Percentiles rank a stretch among this genome's conserved stretches.
Evolutionary conservation across 2,888 invertebrate genomes (phyloP).

Genomic region (Papilio elwesi): DNA sequence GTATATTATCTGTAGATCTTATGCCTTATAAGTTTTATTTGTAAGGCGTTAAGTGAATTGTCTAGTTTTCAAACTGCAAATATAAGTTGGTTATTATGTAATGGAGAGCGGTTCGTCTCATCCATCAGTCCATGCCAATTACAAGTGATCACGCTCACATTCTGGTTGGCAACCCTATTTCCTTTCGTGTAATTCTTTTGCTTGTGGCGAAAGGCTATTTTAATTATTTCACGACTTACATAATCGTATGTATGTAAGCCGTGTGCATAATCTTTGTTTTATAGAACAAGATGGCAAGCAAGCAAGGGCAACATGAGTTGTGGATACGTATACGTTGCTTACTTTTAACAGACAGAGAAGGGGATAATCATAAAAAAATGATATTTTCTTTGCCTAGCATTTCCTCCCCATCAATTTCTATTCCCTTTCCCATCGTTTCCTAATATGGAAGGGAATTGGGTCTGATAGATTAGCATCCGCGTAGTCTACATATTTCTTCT

Average conservation of each 20-base stretch:
- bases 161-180: slow-evolving; percentile 70
- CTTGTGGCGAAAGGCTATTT: slow-evolving; percentile 5
- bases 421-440: too few species aligned
- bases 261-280: too few species aligned
- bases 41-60: slow-evolving; percentile 39
- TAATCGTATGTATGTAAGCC: background rate
- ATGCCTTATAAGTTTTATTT: slow-evolving; percentile 40
- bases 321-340: too few species aligned
- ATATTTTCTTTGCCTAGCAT: too few species aligned
- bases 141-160: slow-evolving; percentile 75
- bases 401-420: too few species aligned
- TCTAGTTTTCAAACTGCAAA: slow-evolving; percentile 9
- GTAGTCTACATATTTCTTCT: too few species aligned
- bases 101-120: slow-evolving; percentile 55
- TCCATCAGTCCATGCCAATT: slow-evolving; percentile 74
- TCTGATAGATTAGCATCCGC: too few species aligned
- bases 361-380: too few species aligned
- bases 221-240: background rate
- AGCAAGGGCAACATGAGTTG: too few species aligned
- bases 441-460: too few species aligned
- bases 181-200: slow-evolving; percentile 53
- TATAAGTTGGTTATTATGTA: slow-evolving; percentile 45
- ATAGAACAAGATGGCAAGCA: too few species aligned
- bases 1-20: background rate
- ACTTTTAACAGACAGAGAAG: too few species aligned